Evolutionary conservation across 2,113 vertebrate genomes (phyloP).

Genomic region (Glaucidium brasilianum): DNA sequence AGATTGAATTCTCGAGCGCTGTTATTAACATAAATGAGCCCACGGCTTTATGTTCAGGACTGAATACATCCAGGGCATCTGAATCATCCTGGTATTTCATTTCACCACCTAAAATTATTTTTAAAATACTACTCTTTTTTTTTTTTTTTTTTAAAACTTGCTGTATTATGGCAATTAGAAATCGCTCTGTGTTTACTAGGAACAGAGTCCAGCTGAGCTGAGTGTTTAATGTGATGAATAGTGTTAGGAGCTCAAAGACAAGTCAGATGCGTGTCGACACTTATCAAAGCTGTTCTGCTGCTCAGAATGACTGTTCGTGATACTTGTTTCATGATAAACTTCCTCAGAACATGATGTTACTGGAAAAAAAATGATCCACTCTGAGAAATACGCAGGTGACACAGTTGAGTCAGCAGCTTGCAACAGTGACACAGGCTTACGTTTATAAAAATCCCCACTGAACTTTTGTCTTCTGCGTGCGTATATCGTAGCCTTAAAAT

Average conservation of each 20-base stretch:
- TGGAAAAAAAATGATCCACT: constrained; percentile 44
- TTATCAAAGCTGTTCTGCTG: constrained; percentile 45
- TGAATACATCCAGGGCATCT: neutral
- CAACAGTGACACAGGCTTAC: constrained; percentile 58
- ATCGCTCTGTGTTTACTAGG: neutral
- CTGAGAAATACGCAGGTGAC: constrained; percentile 63
- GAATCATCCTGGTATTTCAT: constrained; percentile 44
- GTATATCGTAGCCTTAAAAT: neutral
- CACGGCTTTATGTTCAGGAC: neutral
- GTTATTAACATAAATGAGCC: neutral
- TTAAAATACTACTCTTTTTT: neutral
- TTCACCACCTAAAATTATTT: neutral
- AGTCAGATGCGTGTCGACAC: constrained; percentile 42
- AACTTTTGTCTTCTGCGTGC: constrained; percentile 29
- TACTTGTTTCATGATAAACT: constrained; percentile 62
- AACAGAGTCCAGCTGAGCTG: constrained; percentile 34
- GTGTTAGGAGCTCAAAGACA: constrained; percentile 34
- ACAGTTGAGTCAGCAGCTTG: constrained; percentile 68
- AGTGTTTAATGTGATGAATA: constrained; percentile 6
- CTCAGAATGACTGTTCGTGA: constrained; percentile 64
- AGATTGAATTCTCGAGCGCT: neutral
- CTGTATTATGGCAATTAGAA: constrained; percentile 11
- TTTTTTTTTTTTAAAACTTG: neutral
- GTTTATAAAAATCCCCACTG: constrained; percentile 62
- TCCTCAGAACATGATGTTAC: constrained; percentile 61